Base-by-base conservation (phyloP, 2,797 vertebrate species). In the Alosa sapidissima region DNA sequence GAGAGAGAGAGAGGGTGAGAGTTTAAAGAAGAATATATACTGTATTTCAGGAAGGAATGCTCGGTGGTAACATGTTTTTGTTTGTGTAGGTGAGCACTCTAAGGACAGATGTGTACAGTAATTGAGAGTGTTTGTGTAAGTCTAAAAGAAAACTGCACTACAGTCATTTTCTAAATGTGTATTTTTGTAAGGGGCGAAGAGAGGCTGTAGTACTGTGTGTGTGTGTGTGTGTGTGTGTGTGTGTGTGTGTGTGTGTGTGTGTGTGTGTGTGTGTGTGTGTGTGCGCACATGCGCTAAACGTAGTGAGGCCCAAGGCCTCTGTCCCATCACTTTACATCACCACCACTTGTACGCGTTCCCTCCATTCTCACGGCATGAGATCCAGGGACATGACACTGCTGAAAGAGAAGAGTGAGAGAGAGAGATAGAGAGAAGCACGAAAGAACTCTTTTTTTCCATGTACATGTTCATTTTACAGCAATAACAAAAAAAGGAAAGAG, bases 221-320 rank as follows among this genome's bases (percentile, higher is more conserved):
- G 55, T 60, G 55, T 60, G 21, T 21, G 55, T 60, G 81, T 82
- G 81, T 36, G 49, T 82, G 81, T 24, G 58, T 60, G n/a, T 62
- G n/a, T n/a, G n/a, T n/a, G n/a, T n/a, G n/a, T n/a, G n/a, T 60
- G 55, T 60, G 21, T 21, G 55, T 60, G 81, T 62, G 7, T 62
- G 58, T 62, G 58, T 62, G 5, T 24, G 19, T 62, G 21, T 24
- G n/a, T 62, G 60, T 62, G 6, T 62, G 81, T 7, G 48, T 82
- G 81, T 51, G 49, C 33, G 49, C 24, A 9, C 33, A 3, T 52
- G 81, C 33, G 58, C 19, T 41, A 0, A 13, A 5, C n/a, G 33
- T 24, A 47, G 45, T 24, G n/a, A 28, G 55, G 58, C 36, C 82
- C 60, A 28, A 36, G 47, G 58, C 55, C n/a, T 83, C 19, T 47